phyloP scores from a whole-genome alignment of 2,113 vertebrate genomes.

The Phalacrocorax aristotelis region DNA sequence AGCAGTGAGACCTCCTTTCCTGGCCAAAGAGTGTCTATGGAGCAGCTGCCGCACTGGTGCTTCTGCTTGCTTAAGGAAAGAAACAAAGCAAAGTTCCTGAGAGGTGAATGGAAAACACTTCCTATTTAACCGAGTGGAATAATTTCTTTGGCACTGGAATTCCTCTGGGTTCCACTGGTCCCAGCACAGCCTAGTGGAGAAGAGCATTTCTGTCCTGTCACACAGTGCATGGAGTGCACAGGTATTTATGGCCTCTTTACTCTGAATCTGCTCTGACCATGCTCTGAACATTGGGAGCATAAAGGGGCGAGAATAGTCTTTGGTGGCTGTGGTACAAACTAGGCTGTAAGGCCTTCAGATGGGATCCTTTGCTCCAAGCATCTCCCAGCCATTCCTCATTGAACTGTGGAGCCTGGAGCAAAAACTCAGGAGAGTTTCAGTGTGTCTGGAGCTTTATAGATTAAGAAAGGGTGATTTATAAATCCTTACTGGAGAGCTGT shows the following conservation, averaged over 20 bases:
- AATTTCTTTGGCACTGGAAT: not conserved
- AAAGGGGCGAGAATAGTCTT: not conserved
- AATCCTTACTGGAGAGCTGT: not conserved
- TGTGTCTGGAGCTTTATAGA: not conserved
- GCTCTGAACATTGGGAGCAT: not conserved
- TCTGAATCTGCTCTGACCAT: not conserved
- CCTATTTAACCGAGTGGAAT: not conserved
- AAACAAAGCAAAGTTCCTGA: not conserved
- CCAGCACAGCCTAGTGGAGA: not conserved
- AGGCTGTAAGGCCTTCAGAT: not conserved
- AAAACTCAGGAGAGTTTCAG: not conserved
- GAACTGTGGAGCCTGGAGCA: not conserved
- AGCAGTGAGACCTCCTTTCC: not conserved
- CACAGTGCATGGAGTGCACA: fast-evolving
- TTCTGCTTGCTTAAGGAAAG: not conserved
- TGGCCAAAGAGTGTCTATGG: not conserved
- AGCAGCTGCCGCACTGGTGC: not conserved
- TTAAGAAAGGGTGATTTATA: not conserved
- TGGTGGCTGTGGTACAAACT: not conserved
- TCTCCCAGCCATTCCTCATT: not conserved
- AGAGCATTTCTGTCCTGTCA: not conserved
- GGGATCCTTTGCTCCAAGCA: not conserved
- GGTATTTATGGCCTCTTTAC: not conserved
- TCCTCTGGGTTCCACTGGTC: not conserved
- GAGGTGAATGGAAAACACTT: not conserved